Conservation (phyloP, 2,888 invertebrate genomes). For the Apocheima hispidaria region DNA sequence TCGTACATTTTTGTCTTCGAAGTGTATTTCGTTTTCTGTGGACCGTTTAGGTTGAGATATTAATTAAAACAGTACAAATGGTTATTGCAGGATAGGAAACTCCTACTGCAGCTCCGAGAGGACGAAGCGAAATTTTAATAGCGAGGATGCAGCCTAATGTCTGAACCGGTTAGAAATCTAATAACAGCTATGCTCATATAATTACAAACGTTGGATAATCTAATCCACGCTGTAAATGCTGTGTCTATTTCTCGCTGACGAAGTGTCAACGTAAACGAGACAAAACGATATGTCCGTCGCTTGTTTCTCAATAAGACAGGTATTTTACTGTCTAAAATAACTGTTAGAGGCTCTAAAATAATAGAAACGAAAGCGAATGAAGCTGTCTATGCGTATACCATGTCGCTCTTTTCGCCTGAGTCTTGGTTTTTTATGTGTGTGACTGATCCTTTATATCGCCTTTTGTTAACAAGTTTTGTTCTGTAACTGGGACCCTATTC, state of each 20-base stretch:
- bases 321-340: too few species aligned
- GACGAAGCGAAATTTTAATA: background rate
- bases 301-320: too few species aligned
- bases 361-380: background rate
- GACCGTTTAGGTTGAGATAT: background rate
- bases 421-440: background rate
- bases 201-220: background rate
- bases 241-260: background rate
- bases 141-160: background rate
- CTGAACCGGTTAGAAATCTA: background rate
- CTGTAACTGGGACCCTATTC: too few species aligned
- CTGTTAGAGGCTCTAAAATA: too few species aligned
- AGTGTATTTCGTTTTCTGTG: background rate
- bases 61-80: background rate
- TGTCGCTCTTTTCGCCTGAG: background rate
- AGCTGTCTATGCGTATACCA: background rate
- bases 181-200: background rate
- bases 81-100: slow-evolving; percentile 18
- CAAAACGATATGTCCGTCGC: too few species aligned
- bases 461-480: too few species aligned
- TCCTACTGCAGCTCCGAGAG: slow-evolving; percentile 22
- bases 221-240: background rate
- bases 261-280: too few species aligned
- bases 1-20: background rate
- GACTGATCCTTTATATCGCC: background rate